Evolutionary conservation across 2,888 invertebrate genomes (phyloP).

Genomic region (Philhelius pedissequus): DNA sequence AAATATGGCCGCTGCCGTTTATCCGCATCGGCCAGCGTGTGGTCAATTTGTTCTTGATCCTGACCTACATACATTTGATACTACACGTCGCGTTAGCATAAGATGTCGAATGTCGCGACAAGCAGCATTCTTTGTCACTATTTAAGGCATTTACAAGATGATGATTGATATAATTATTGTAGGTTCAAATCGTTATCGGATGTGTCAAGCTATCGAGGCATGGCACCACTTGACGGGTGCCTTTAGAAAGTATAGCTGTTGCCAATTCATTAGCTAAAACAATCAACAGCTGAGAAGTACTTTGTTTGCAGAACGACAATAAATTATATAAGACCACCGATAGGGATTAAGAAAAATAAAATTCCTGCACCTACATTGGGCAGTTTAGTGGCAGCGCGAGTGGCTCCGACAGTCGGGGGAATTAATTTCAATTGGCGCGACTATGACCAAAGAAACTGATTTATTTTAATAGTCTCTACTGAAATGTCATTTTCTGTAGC

Average conservation of each 20-base stretch:
- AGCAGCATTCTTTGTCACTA: conserved; percentile 40
- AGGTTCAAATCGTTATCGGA: conserved; percentile 20
- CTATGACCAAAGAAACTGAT: conserved; percentile 65
- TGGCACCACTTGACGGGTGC: conserved; percentile 29
- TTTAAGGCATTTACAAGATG: conserved; percentile 34
- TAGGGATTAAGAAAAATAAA: neutral
- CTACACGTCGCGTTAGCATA: too few species aligned
- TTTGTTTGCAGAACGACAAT: neutral
- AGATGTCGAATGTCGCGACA: conserved; percentile 52
- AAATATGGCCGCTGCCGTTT: neutral
- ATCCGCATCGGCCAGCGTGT: conserved; percentile 6
- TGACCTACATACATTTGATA: conserved; percentile 65
- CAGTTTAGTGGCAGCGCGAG: neutral
- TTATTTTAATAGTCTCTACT: conserved; percentile 59
- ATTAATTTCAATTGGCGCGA: conserved; percentile 64
- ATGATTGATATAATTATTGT: conserved; percentile 44
- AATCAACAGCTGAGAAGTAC: conserved; percentile 22
- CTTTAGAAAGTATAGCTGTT: neutral
- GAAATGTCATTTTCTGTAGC: conserved; percentile 49
- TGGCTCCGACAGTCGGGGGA: conserved; percentile 9
- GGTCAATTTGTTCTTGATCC: conserved; percentile 56
- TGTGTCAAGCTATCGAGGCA: conserved; percentile 17
- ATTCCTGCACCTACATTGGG: conserved; percentile 53
- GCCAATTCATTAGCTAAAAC: conserved; percentile 27
- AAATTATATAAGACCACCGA: neutral